These are phyloP conservation scores for Enteromius mattozi DNA, from an alignment of 2,797 vertebrate species.

Conservation along the genomic window DNA sequence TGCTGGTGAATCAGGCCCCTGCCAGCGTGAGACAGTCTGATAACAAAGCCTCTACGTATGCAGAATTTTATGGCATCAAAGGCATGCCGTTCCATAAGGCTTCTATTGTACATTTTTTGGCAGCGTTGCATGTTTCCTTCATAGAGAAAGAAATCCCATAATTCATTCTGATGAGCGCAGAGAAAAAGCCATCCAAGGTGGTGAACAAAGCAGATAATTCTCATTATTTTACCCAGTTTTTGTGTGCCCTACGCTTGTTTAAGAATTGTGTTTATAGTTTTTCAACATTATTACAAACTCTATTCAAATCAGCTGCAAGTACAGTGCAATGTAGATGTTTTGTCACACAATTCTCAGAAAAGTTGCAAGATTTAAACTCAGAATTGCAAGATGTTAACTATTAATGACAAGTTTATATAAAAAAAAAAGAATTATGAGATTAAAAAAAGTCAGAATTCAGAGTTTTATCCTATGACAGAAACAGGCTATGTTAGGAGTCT, in stretches of 20 bases:
- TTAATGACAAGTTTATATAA: too few relatives aligned
- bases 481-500: background rate
- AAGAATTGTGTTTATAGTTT: background rate
- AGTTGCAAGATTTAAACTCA: background rate
- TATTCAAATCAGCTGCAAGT: background rate
- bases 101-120: background rate
- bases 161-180: background rate
- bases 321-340: background rate
- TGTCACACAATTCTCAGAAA: background rate
- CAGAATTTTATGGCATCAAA: background rate
- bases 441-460: too few relatives aligned
- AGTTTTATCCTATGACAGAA: background rate
- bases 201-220: background rate
- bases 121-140: background rate
- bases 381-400: too few relatives aligned
- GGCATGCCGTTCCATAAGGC: background rate
- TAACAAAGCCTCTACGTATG: background rate
- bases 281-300: slow-evolving; percentile 4
- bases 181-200: background rate
- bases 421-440: too few relatives aligned
- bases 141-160: background rate
- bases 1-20: background rate
- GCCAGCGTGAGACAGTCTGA: background rate
- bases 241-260: background rate
- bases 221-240: background rate